Base-by-base conservation (phyloP, 2,888 invertebrate genomes). In the Drosophila subsilvestris region DNA sequence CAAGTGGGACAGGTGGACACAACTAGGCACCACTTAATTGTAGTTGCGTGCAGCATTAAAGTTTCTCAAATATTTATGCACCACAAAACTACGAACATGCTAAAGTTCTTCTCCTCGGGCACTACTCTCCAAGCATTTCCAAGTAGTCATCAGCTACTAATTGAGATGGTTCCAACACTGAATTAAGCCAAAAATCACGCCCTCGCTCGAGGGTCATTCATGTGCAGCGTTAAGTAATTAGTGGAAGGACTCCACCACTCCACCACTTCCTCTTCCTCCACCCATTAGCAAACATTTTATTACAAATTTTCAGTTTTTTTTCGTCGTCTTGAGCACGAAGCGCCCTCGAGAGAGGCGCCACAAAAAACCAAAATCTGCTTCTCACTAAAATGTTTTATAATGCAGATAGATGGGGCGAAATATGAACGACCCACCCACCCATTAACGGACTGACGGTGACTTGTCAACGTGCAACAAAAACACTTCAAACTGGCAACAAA, bases 161-260 rank as follows among this genome's bases (percentile, higher is more conserved):
- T 63, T 63, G 72, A 72, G 72, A 49, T 58, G 71, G 66, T 72
- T 51, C 45, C 69, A 58, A 37, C 32, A 63, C 27, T 25, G 63
- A 81, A 81, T 88, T 71, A 82, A 71, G 79, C 67, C 42, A 82
- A 87, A 67, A 80, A 86, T 68, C 80, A 80, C 81, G 81, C 88
- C 48, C 62, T 43, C 42, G 61, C 47, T 69, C 29, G 57, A 77
- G 63, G 27, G 59, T 61, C 72, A 61, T 55, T 56, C 75, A 72
- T 65, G 58, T 62, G 53, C 51, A 59, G 45, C 73, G 25, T 58
- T 48, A 86, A 83, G 78, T 88, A 88, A 82, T 86, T 88, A 83
- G 70, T 73, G 74, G 78, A 79, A 57, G 68, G 17, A 18, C 48
- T n/a, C 14, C 63, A 48, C 56, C 14, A 4, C 5, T 22, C 22